Evolutionary conservation across 2,797 vertebrate genomes (phyloP), one percentile per base, ranked within the genome.

Genomic region (Acrossocheilus wenchowensis): DNA sequence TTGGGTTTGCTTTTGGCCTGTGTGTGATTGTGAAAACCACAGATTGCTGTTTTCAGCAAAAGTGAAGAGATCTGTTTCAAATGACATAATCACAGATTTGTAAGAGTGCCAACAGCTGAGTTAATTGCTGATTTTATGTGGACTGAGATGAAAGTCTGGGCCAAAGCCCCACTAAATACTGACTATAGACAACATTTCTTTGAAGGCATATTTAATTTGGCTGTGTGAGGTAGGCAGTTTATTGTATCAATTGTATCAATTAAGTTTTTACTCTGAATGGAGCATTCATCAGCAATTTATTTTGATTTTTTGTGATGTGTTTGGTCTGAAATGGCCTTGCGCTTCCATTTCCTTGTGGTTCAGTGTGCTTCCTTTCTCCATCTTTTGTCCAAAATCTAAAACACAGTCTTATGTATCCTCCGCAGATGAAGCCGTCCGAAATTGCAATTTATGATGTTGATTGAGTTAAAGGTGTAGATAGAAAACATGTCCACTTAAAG

Each of bases 91-190:
- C 26, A 75, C 45, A 48, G 62, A 81, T 68, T 80, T 80, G 10
- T 75, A 52, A 52, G 52, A 41, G 52, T 45, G 41, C n/a, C 23
- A 17, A 48, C 54, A 80, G n/a, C 41, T 77, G 30, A 36, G 74
- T 60, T 81, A 81, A 81, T 50, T 68, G 62, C n/a, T 23, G 60
- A 64, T 80, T 80, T 64, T 45, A 80, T 80, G n/a, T 66, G 60
- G 21, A 4, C 21, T 43, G 54, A 78, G 77, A 78, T 78, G 23
- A 78, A 66, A 80, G 54, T 21, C 78, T 45, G n/a, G 78, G 60
- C 4, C 8, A 26, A 80, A 48, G 57, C 60, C 78, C 41, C 4
- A 17, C 52, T 78, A 78, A 78, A 78, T 60, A 41, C 36, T 54
- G n/a, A 30, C 39, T 79, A 79, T 43, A 43, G 43, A n/a, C 41